phyloP scores from a whole-genome alignment of 2,797 vertebrate genomes.

The Prionace glauca region DNA sequence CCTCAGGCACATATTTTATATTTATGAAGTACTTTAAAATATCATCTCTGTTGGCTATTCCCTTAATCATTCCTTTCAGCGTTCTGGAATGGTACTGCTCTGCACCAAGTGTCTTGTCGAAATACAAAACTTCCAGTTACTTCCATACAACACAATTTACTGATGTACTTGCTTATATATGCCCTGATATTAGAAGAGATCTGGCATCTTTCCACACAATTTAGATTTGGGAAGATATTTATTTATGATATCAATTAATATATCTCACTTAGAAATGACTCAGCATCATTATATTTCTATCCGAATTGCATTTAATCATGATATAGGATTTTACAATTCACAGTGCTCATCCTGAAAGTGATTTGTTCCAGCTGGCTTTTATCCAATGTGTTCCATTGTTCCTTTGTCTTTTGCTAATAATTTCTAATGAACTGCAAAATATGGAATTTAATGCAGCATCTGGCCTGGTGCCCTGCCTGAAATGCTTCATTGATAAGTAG shows the following conservation, averaged over 20 bases:
- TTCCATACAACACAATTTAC: not conserved
- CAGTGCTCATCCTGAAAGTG: not conserved
- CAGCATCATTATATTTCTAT: not conserved
- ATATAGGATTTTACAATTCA: not conserved
- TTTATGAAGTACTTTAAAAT: not conserved
- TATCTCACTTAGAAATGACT: not conserved
- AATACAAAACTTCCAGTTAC: not conserved
- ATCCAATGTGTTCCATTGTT: not conserved
- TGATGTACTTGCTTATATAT: not conserved
- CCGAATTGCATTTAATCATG: not conserved
- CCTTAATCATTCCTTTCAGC: not conserved
- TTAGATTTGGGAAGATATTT: not conserved
- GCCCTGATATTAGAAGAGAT: not conserved
- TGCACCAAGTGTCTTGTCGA: not conserved
- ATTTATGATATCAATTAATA: not conserved
- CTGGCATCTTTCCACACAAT: not conserved
- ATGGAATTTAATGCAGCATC: not conserved
- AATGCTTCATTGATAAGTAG: not conserved
- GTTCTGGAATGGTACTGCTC: not conserved
- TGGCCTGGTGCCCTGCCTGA: not conserved
- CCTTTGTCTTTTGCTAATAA: not conserved
- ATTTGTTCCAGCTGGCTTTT: not conserved
- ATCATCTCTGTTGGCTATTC: not conserved
- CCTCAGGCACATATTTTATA: not conserved
- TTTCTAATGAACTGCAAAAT: not conserved